Conservation (phyloP, 2,888 invertebrate species). For the Lathronympha strigana region DNA sequence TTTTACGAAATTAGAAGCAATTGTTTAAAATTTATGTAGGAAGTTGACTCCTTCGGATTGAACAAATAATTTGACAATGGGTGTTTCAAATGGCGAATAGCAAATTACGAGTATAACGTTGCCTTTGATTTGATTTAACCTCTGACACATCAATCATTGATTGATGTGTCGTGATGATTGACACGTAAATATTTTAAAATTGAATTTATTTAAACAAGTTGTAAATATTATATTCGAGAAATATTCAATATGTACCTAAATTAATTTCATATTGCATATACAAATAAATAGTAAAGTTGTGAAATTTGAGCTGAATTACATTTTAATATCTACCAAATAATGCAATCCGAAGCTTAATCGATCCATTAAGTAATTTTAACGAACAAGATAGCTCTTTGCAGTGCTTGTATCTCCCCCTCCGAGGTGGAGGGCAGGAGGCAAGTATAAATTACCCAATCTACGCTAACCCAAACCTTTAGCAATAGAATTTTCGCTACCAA, state of each 20-base stretch:
- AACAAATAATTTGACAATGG: slow-evolving; percentile 30
- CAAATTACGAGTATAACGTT: neutral
- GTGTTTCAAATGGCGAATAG: slow-evolving; percentile 1
- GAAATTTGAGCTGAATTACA: slow-evolving; percentile 50
- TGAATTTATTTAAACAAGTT: too few species aligned
- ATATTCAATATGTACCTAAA: too few species aligned
- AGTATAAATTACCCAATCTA: slow-evolving; percentile 83
- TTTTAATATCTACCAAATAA: slow-evolving; percentile 63
- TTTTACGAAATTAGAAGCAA: slow-evolving; percentile 66
- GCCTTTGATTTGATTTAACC: too few species aligned
- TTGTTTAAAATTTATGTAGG: slow-evolving; percentile 59
- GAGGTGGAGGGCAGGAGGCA: slow-evolving; percentile 67
- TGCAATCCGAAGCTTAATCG: slow-evolving; percentile 72
- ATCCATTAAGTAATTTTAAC: slow-evolving; percentile 79
- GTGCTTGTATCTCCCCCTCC: slow-evolving; percentile 64
- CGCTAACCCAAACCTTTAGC: slow-evolving; percentile 77
- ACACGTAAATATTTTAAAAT: too few species aligned
- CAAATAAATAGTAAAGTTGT: neutral
- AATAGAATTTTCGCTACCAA: slow-evolving; percentile 76
- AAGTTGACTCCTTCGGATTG: slow-evolving; percentile 51
- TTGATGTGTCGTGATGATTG: neutral
- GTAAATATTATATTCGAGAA: too few species aligned
- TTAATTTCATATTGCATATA: too few species aligned
- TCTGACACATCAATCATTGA: too few species aligned
- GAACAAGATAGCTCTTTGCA: slow-evolving; percentile 70